Evolutionary conservation across 1,140 invertebrate species (phyloP), one percentile per base, ranked within the genome.

Genomic region (Drosophila lowei): DNA sequence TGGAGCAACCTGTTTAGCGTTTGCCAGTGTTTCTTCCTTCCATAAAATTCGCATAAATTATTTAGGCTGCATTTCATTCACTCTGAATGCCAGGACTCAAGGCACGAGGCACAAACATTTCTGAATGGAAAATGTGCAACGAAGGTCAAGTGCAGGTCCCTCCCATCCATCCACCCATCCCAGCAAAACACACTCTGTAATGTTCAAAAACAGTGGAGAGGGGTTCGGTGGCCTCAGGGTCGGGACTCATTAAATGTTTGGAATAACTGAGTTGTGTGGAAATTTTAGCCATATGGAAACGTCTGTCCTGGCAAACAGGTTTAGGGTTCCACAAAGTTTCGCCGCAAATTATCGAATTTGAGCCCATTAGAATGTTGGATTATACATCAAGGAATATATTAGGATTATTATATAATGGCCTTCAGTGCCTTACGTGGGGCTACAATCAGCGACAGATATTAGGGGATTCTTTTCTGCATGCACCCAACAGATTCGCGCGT

Each of bases 21-120:
- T 13, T 38, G 34, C 25, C 49, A 25, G 18, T 25, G 48, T 8
- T 48, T 16, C 28, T 48, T 56, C 16, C 13, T 15, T 16, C 42
- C 59, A 74, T 74, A 63, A 81, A 78, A 79, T 38, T 52, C 58
- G 61, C 62, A 84, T 84, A 79, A 79, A 79, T 79, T 54, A 85
- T 79, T 65, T 58, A 74, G 47, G 42, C 25, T 58, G 77, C 63
- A 60, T 55, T 58, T 72, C 48, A 48, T 59, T 63, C 44, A 42
- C 49, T 53, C 54, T 25, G 81, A 71, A 55, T 70, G 65, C 48
- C 64, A 59, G 13, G 38, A 59, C 52, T 25, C 8, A 28, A 9
- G 28, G 43, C 43, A 54, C 34, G 34, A 38, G 47, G 47, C 47
- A 43, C n/a, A 49, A 65, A 59, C 72, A 25, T 21, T 25, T 77